These are phyloP conservation scores for Caenorhabditis macrosperma DNA, from an alignment of 2,888 invertebrate species.

Conservation along the genomic window DNA sequence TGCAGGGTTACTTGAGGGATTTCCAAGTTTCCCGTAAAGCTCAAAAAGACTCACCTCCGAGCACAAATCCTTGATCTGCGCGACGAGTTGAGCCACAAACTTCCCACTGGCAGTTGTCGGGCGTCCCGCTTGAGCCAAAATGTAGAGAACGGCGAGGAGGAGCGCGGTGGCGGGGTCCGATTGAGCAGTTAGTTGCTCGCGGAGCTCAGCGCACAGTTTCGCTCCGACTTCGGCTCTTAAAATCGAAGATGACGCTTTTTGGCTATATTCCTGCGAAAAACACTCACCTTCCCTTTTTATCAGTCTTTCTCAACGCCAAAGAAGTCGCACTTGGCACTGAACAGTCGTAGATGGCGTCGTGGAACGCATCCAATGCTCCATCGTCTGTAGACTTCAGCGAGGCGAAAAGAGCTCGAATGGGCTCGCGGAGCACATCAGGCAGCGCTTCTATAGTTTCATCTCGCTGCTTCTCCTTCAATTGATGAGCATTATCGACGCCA, in stretches of 20 bases:
- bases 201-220: conserved; percentile 48
- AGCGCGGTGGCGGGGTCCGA: conserved; percentile 60
- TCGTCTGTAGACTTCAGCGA: conserved; percentile 39
- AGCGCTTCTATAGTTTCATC: conserved; percentile 59
- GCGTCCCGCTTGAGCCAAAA: conserved; percentile 51
- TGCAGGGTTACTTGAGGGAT: too few relatives aligned
- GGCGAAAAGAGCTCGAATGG: conserved; percentile 48
- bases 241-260: conserved; percentile 8
- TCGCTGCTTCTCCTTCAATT: conserved; percentile 64
- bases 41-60: conserved; percentile 21
- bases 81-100: conserved; percentile 86
- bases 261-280: too few relatives aligned
- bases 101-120: conserved; percentile 87
- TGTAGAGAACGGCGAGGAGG: conserved; percentile 54
- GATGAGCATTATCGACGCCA: conserved; percentile 56
- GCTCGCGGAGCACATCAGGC: conserved; percentile 45
- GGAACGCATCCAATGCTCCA: conserved; percentile 35
- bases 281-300: conserved; percentile 70
- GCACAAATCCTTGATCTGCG: conserved; percentile 45
- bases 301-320: conserved; percentile 57
- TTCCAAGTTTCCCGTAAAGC: background rate
- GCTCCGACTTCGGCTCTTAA: conserved; percentile 47
- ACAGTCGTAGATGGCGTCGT: conserved; percentile 49
- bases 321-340: conserved; percentile 49
- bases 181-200: conserved; percentile 29